Percentiles rank a stretch among this genome's conserved stretches.
Conservation (phyloP, 2,888 invertebrate species). For the Entomobrya multifasciata region DNA sequence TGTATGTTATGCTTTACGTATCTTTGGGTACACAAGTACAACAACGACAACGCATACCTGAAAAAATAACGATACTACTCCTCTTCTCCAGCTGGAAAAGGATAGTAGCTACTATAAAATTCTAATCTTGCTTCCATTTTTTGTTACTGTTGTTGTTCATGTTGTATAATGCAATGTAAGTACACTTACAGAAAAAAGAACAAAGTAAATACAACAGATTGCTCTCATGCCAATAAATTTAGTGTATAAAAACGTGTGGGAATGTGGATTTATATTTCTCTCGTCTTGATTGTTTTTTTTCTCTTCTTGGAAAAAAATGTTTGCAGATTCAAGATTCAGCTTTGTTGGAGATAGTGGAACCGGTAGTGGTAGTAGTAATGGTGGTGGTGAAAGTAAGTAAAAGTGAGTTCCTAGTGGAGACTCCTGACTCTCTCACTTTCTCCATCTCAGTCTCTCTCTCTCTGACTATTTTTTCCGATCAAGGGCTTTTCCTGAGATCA, state of each 20-base stretch:
- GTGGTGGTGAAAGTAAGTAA: background rate
- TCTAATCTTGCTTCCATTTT: slow-evolving; percentile 36
- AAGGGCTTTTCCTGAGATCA: slow-evolving; percentile 56
- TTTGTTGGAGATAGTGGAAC: background rate
- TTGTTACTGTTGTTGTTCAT: slow-evolving; percentile 6
- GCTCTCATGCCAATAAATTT: slow-evolving; percentile 41
- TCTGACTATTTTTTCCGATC: slow-evolving; percentile 51
- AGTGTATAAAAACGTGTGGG: slow-evolving; percentile 11
- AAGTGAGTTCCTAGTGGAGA: background rate
- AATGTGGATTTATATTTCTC: background rate
- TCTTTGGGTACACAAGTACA: background rate
- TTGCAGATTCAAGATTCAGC: slow-evolving; percentile 10
- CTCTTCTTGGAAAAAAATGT: background rate
- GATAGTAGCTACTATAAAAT: slow-evolving; percentile 28
- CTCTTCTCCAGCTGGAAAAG: background rate
- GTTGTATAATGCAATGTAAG: background rate
- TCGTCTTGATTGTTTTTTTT: slow-evolving; percentile 21
- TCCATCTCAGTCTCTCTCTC: slow-evolving; percentile 8
- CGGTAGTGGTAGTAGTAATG: slow-evolving; percentile 21
- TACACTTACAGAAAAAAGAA: background rate
- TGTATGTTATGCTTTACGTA: no score
- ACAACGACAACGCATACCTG: slow-evolving; percentile 22
- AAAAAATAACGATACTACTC: slow-evolving; percentile 15
- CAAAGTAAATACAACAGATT: slow-evolving; percentile 45
- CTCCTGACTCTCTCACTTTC: background rate